Base-by-base conservation (phyloP, 1,140 invertebrate species). In the Zaprionus lachaisei region DNA sequence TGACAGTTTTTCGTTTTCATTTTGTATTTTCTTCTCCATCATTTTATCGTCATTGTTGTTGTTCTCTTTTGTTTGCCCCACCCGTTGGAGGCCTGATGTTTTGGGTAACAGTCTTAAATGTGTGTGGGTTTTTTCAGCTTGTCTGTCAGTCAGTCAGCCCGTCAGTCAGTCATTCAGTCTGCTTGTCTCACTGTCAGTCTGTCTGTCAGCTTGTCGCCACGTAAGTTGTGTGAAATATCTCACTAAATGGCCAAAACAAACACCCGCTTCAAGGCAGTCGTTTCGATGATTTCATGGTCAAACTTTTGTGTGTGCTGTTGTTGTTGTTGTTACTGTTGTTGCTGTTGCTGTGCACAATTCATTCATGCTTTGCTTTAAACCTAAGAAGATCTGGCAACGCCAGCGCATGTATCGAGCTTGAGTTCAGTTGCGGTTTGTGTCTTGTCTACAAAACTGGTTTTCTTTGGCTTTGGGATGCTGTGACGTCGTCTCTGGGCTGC, bases 201-300 rank as follows among this genome's bases (percentile, higher is more conserved):
- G 60, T 72, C 73, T 26, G 76, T 77, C 63, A 62, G 67, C 72
- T 64, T 76, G 71, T 72, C 62, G 31, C 61, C 20, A 51, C 37
- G 63, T 66, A 66, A 65, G 66, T 66, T 71, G 84, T 87, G 84
- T 87, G 84, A 87, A 87, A 89, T 83, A 73, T 87, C 74, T 81
- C 78, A 79, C 78, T 87, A 87, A 87, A 89, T 79, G 84, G 62
- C 69, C 84, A 87, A 83, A 84, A 79, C 83, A 87, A 86, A 83
- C 84, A 87, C 63, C 67, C 73, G 60, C 77, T 68, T 75, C 83
- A 86, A 83, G 80, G 80, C 84, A 56, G 63, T 56, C 54, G 78
- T 62, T 78, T 71, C 62, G 74, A 62, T 44, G 66, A 79, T 69
- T 79, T 84, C 81, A 84, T 71, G 82, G 82, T 73, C 82, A 79